Conservation (phyloP, 2,888 invertebrate species). For the Lasioglossum figueresi region DNA sequence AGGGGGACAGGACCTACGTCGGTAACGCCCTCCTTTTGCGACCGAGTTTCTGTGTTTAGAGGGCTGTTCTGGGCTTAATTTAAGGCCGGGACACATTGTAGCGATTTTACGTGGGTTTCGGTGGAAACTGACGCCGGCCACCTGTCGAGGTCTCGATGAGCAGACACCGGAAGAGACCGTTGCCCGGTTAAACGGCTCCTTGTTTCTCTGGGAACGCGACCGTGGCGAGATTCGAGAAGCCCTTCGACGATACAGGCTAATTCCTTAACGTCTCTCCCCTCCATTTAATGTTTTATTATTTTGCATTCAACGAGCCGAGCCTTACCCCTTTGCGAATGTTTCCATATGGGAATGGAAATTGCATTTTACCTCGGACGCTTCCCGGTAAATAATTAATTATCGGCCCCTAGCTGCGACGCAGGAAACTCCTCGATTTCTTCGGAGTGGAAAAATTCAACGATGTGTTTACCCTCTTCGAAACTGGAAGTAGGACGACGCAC, state of each 20-base stretch:
- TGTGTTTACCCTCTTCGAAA: constrained; percentile 40
- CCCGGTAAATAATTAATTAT: neutral
- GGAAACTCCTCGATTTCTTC: neutral
- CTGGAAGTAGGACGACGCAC: constrained; percentile 12
- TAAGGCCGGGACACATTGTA: constrained; percentile 61
- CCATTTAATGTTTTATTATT: neutral
- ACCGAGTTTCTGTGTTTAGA: constrained; percentile 25
- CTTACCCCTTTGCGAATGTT: too few relatives aligned
- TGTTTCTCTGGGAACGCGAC: neutral
- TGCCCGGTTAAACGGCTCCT: constrained; percentile 11
- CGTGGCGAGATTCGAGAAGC: neutral
- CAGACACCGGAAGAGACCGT: constrained; percentile 35
- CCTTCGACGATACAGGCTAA: neutral
- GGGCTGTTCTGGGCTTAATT: constrained; percentile 56
- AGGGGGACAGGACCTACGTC: constrained; percentile 21
- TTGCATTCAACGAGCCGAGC: neutral
- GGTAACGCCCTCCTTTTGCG: constrained; percentile 15
- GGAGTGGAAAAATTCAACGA: constrained; percentile 7
- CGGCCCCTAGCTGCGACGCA: neutral
- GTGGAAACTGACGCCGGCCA: constrained; percentile 51
- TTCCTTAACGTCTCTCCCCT: neutral
- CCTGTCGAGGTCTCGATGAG: constrained; percentile 54
- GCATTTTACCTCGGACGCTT: neutral
- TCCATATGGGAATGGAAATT: neutral
- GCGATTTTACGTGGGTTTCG: constrained; percentile 50